Conservation (phyloP, 1,140 invertebrate species). For the Bombus waltoni region DNA sequence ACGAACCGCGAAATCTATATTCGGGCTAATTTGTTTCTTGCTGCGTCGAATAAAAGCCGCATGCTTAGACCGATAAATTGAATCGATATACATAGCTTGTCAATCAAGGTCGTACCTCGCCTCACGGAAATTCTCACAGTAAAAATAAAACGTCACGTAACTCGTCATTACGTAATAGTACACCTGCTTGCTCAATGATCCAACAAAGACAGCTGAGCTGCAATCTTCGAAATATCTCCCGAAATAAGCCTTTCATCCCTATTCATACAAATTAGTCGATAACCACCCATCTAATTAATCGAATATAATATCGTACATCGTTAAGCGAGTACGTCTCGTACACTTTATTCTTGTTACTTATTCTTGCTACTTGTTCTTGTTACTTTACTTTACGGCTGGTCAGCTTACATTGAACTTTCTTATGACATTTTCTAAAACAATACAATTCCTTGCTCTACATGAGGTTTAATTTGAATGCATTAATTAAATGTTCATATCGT, state of each 20-base stretch:
- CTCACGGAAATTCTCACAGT: conserved; percentile 61
- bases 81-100: conserved; percentile 48
- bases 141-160: conserved; percentile 53
- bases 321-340: neutral
- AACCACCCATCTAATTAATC: neutral
- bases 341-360: too few relatives aligned
- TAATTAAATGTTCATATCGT: too few relatives aligned
- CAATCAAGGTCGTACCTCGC: conserved; percentile 62
- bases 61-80: conserved; percentile 35
- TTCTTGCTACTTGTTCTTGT: too few relatives aligned
- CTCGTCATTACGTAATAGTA: conserved; percentile 25
- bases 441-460: too few relatives aligned
- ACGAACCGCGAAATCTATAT: neutral
- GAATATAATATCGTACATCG: neutral
- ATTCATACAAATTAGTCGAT: neutral
- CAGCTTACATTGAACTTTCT: too few relatives aligned
- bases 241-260: neutral
- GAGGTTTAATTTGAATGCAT: too few relatives aligned
- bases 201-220: neutral
- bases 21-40: conserved; percentile 28
- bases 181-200: conserved; percentile 20
- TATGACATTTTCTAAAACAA: too few relatives aligned
- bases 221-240: neutral
- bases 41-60: conserved; percentile 1
- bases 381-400: too few relatives aligned